Conservation (phyloP, 2,888 invertebrate genomes). For the Palloptera scutellata region DNA sequence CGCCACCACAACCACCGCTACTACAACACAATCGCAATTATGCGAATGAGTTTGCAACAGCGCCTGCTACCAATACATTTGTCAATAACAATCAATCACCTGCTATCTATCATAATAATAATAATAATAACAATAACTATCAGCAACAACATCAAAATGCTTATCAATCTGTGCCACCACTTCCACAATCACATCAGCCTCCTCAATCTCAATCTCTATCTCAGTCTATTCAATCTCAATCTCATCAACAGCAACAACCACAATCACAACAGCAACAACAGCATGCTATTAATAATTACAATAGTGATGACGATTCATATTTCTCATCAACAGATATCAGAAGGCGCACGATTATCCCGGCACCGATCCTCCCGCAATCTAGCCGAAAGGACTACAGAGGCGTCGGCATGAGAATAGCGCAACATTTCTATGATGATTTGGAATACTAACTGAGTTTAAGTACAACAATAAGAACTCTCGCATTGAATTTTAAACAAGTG, state of each 20-base stretch:
- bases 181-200: slow-evolving; percentile 34
- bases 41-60: slow-evolving; percentile 34
- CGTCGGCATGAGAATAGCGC: slow-evolving; percentile 52
- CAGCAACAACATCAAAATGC: slow-evolving; percentile 36
- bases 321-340: slow-evolving; percentile 64
- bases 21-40: slow-evolving; percentile 31
- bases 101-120: slow-evolving; percentile 34
- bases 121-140: slow-evolving; percentile 33
- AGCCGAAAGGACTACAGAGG: slow-evolving; percentile 54
- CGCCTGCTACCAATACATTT: slow-evolving; percentile 50
- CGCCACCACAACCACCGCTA: slow-evolving; percentile 47
- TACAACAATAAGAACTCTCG: too few species aligned
- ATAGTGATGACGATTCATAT: slow-evolving; percentile 62
- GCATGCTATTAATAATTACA: slow-evolving; percentile 47
- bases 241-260: slow-evolving; percentile 28
- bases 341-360: slow-evolving; percentile 55
- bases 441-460: slow-evolving; percentile 49
- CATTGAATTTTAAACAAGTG: too few species aligned
- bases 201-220: slow-evolving; percentile 21
- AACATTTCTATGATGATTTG: slow-evolving; percentile 58
- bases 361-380: slow-evolving; percentile 50
- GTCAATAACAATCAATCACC: slow-evolving; percentile 46
- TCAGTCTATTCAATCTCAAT: slow-evolving; percentile 20
- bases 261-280: slow-evolving; percentile 43
- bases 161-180: slow-evolving; percentile 36